Percentiles rank a stretch among this genome's conserved stretches.
Conservation (phyloP, 2,113 vertebrate species). For the Baryphthengus martii region DNA sequence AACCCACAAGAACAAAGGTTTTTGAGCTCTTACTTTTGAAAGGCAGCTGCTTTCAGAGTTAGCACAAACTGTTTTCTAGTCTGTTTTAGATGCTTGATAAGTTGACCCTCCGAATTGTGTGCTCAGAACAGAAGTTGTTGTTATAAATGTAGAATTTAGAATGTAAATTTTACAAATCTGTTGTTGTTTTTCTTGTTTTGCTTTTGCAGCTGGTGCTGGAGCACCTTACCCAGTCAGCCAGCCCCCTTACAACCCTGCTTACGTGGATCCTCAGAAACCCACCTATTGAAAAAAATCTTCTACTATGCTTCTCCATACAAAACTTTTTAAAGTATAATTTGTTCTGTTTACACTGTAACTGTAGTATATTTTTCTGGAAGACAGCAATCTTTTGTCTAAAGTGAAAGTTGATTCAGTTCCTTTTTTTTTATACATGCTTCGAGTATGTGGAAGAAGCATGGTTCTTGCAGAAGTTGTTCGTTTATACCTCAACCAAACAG, state of each 20-base stretch:
- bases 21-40: not conserved
- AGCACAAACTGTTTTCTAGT: not conserved
- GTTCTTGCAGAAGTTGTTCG: conserved; percentile 15
- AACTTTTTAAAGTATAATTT: not conserved
- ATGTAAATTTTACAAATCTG: not conserved
- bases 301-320: not conserved
- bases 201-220: conserved; percentile 69
- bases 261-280: conserved; percentile 76
- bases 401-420: not conserved
- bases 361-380: conserved; percentile 37
- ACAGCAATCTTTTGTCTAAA: not conserved
- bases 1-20: not conserved
- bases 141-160: not conserved
- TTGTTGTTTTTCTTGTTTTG: not conserved
- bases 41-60: not conserved
- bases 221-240: conserved; percentile 67
- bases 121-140: not conserved
- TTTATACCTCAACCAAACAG: conserved; percentile 42
- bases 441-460: not conserved
- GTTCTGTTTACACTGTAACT: conserved; percentile 33
- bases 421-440: not conserved
- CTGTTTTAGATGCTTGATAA: not conserved
- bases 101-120: not conserved
- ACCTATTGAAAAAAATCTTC: conserved; percentile 56
- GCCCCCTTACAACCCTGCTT: conserved; percentile 90